Base-by-base conservation (phyloP, 2,797 vertebrate species). In the Eremophila alpestris region DNA sequence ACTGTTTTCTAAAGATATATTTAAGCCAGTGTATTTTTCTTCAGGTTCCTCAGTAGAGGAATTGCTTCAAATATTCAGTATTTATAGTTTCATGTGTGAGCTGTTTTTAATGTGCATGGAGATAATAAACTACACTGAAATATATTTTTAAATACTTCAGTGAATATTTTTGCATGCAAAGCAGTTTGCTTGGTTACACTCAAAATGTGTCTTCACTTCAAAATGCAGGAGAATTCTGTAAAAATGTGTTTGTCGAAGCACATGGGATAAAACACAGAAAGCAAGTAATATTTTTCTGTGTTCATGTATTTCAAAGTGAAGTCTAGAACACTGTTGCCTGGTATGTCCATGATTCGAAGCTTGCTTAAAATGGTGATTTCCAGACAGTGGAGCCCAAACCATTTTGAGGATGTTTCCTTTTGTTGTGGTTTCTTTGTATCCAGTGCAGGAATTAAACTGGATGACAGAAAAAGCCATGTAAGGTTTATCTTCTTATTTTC, bases 121-220 rank as follows among this genome's bases (percentile, higher is more conserved):
- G 78, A 80, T 70, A 65, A 93, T 73, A 83, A 89, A 94, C 20
- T 36, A 36, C 55, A 55, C 63, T 58, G 40, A 86, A 92, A 92
- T 71, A 58, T 17, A 27, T 77, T 92, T 93, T 63, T 41, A 82
- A 90, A 68, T 78, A n/a, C 27, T 65, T 68, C 11, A 34, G 36
- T 79, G 74, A 88, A 64, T 90, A 49, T 71, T 83, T 83, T 74
- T 90, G 29, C 27, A 59, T 89, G 67, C 34, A 32, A 73, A 90
- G 51, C 29, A 4, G 1, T 69, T 90, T 90, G 22, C 43, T 92
- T 68, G 69, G 40, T 10, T 90, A 36, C 51, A 32, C 17, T 62
- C 46, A 24, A 46, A 84, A 55, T 36, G 22, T 62, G 51, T 49
- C 74, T 71, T 49, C 13, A 60, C 74, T 71, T 49, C 13, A 60